Base-by-base conservation (phyloP, 2,113 vertebrate genomes). In the Oreochromis aureus region DNA sequence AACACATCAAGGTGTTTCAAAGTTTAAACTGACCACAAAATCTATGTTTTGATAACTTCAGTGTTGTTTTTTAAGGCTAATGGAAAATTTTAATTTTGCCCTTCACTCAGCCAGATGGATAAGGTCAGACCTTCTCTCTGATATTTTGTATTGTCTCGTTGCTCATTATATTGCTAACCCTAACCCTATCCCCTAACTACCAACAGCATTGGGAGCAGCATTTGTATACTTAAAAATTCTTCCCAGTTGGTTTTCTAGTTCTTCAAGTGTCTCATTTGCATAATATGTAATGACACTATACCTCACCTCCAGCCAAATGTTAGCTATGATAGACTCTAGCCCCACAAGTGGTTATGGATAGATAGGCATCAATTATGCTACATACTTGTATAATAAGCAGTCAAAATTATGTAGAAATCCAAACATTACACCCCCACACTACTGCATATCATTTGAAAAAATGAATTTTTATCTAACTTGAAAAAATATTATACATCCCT, bases 211-310 rank as follows among this genome's bases (percentile, higher is more conserved):
- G 27, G 27, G 27, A 27, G 27, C 27, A 24, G 66, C 39, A 71
- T 44, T 22, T 24, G 39, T 9, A 44, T 5, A 66, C 18, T 66
- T 36, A 24, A 15, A 24, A 13, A 1, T 16, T 44, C 12, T 44
- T 24, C 36, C 39, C 36, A 16, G 18, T 5, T 41, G n/a, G 12
- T 44, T 44, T 44, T 71, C n/a, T 71, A 39, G 0, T 16, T 71
- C 36, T 69, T 44, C 36, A 2, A 71, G 7, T 39, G 11, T 71
- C 7, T 27, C 3, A 16, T 71, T 44, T 44, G n/a, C 63, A 44
- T 2, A 71, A 71, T 44, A 71, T 16, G 8, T 0, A 4, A 71
- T 0, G 8, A 46, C 22, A 16, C 39, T 69, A 19, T 41, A 4
- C 13, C 39, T 18, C 5, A 3, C 69, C 41, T 27, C 13, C 22